Conservation (phyloP, 2,797 vertebrate species). For the Fratercula arctica region DNA sequence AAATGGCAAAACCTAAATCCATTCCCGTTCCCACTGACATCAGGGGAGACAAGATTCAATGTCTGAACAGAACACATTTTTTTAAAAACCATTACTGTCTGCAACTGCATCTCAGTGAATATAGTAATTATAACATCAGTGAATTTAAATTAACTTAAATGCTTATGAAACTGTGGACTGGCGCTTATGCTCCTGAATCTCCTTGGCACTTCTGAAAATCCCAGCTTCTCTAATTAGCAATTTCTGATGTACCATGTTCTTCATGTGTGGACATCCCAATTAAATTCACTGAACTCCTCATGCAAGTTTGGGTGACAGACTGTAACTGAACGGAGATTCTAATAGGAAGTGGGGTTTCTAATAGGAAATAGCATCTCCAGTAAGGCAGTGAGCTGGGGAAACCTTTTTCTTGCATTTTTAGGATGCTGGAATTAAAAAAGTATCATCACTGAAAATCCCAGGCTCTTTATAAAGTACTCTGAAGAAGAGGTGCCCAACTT, state of each 20-base stretch:
- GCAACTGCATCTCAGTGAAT: background rate
- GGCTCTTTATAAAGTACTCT: constrained; percentile 64
- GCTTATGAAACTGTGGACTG: background rate
- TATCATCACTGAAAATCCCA: constrained; percentile 57
- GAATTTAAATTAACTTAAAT: constrained; percentile 27
- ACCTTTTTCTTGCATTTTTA: constrained; percentile 65
- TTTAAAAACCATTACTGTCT: background rate
- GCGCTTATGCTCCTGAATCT: background rate
- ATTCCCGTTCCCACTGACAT: background rate
- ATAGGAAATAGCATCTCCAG: constrained; percentile 1
- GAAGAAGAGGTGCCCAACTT: constrained; percentile 62
- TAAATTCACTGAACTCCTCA: background rate
- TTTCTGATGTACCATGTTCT: background rate
- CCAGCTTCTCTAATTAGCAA: background rate
- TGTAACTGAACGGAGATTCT: background rate
- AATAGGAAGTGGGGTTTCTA: background rate
- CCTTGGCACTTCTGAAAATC: background rate
- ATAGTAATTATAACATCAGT: background rate
- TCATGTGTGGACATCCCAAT: background rate
- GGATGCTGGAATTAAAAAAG: constrained; percentile 67
- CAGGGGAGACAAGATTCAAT: background rate
- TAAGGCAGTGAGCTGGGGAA: constrained; percentile 60
- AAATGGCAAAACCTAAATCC: constrained; percentile 45
- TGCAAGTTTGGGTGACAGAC: background rate
- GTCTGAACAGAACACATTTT: background rate